Evolutionary conservation across 2,113 vertebrate genomes (phyloP).

Genomic region (Indicator indicator): DNA sequence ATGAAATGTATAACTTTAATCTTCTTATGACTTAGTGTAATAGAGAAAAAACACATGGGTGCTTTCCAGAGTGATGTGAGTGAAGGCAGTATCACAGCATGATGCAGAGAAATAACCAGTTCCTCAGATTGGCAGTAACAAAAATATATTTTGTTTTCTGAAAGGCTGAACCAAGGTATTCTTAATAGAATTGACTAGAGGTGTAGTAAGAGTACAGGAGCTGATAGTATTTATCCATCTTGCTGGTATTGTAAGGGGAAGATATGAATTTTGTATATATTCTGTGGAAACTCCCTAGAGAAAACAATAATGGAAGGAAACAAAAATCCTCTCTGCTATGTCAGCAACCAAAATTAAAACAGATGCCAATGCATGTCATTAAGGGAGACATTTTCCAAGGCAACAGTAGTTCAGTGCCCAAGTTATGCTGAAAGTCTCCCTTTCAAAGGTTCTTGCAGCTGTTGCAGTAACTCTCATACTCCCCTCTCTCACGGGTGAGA

Average conservation of each 20-base stretch:
- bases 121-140: conserved; percentile 30
- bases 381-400: conserved; percentile 14
- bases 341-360: conserved; percentile 57
- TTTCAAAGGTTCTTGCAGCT: not conserved
- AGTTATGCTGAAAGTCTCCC: not conserved
- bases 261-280: not conserved
- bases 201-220: not conserved
- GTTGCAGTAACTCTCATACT: not conserved
- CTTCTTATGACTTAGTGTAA: not conserved
- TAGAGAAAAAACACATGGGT: not conserved
- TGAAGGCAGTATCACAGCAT: not conserved
- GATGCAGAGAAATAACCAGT: not conserved
- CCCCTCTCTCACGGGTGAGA: not conserved
- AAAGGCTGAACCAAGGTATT: conserved; percentile 4
- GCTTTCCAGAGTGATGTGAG: not conserved
- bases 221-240: conserved; percentile 7
- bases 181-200: not conserved
- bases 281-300: not conserved
- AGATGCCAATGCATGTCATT: conserved; percentile 29
- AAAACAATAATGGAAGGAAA: not conserved
- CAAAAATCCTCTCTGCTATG: conserved; percentile 1
- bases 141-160: conserved; percentile 16
- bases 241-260: not conserved
- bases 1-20: conserved; percentile 23
- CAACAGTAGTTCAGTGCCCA: not conserved